Percentiles rank a stretch among this genome's conserved stretches.
phyloP scores from a whole-genome alignment of 2,113 vertebrate species.

The Ceratotherium simum region DNA sequence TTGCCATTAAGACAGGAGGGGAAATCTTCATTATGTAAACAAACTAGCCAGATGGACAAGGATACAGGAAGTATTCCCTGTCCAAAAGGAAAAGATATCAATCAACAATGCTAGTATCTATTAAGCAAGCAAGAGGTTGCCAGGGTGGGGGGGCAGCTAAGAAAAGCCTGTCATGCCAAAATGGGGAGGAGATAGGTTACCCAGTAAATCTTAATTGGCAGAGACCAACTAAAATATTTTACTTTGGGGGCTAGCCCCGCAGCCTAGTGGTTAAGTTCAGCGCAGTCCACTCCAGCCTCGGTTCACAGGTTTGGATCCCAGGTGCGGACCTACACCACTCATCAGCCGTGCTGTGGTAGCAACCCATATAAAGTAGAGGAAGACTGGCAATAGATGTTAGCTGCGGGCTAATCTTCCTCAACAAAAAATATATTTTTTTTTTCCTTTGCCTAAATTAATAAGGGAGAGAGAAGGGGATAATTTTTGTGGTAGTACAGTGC shows the following conservation, averaged over 20 bases:
- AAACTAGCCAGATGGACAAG: slow-evolving; percentile 13
- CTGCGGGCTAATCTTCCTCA: no score
- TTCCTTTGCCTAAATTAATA: background rate
- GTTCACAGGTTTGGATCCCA: no score
- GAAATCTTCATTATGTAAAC: background rate
- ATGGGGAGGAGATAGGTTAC: background rate
- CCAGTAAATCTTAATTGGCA: background rate
- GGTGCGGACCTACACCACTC: no score
- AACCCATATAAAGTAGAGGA: no score
- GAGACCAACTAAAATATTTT: background rate
- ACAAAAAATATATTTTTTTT: background rate
- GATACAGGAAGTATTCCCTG: slow-evolving; percentile 35
- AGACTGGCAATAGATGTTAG: no score
- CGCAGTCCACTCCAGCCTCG: no score
- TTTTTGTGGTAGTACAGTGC: background rate
- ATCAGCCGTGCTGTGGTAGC: no score
- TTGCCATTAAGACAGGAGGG: background rate
- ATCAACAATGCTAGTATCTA: slow-evolving; percentile 14
- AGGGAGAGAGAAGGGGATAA: background rate
- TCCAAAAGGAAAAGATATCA: slow-evolving; percentile 44
- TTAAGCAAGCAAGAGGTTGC: background rate
- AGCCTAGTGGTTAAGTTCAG: no score
- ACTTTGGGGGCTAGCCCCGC: background rate
- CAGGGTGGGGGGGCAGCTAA: background rate
- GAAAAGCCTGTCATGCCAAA: background rate